Base-by-base conservation (phyloP, 1,140 invertebrate genomes). In the Schlechtendalia chinensis region DNA sequence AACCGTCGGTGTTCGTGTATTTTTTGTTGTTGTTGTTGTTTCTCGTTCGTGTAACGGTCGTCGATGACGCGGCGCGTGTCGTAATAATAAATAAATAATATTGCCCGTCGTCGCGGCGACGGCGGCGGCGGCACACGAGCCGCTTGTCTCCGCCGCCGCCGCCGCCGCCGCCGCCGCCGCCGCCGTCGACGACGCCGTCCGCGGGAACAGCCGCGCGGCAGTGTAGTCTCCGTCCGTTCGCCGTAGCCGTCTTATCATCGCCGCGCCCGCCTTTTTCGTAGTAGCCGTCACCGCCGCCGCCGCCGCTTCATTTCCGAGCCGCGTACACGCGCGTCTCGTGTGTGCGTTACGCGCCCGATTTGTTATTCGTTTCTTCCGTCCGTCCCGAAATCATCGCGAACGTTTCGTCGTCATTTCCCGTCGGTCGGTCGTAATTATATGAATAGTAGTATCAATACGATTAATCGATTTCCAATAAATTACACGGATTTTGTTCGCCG, bases 181-280 rank as follows among this genome's bases (percentile, higher is more conserved):
- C 56, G 22, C 22, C 56, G 22, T 22, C 22, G 22, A 24, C 16
- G 53, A 17, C 19, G 53, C 19, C 12, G 29, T n/a, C 56, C 56
- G 45, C 67, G 67, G 5, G 39, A 50, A 69, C 39, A 50, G 39
- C 45, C 67, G 39, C 22, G 45, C 65, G 45, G 22, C 67, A 39
- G 32, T 39, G 32, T 14, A 69, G 67, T 69, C 67, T 24, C 67
- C 45, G 22, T 69, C 45, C 50, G 71, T 58, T 74, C 29, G 10
- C 53, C 56, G 32, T 24, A 53, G 74, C 32, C 56, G 56, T 77
- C 32, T 77, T 59, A 77, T 59, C 74, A 77, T 45, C 53, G 47
- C 24, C 8, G 27, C 39, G 74, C 74, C 74, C 74, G 56, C 74
- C 74, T 77, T 77, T 75, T 74, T 19, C 53, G 50, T 19, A 17